Base-by-base conservation (phyloP, 2,888 invertebrate species). In the Branchipolynoe longqiensis region DNA sequence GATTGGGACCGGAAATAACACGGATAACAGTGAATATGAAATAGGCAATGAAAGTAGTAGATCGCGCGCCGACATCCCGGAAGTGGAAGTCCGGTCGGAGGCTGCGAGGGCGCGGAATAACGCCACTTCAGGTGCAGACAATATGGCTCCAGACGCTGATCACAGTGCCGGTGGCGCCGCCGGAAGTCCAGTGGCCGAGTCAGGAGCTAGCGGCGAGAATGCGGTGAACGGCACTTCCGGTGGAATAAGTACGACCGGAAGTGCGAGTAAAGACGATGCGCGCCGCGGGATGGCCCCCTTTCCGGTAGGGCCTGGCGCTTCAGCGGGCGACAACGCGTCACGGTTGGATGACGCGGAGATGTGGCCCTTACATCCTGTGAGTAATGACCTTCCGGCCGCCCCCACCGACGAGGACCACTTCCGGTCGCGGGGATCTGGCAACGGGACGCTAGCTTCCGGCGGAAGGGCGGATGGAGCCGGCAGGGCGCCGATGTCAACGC, bases 341-440 rank as follows among this genome's bases (percentile, higher is more conserved):
- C 33, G 69, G 8, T 48, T 78, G 4, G 78, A 78, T 25, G 78
- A 78, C 48, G 28, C n/a, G 54, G 78, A 48, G 28, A 14, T 33
- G 2, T 78, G 78, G 78, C n/a, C n/a, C n/a, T 14, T 41, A 31
- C 8, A 41, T 8, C 78, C 78, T 1, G 78, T 28, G 31, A 69
- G 12, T 38, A n/a, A 36, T 38, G 69, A 69, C 69, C 3, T 69
- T 18, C 33, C 33, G 14, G 69, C 33, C 18, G 22, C 8, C 22
- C 14, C 36, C 69, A 1, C 31, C 3, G 33, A 4, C 69, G 69
- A 69, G 6, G 69, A 69, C 18, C 69, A 69, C 69, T 69, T 69
- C 69, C 69, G 69, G 69, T 69, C n/a, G 0, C 22, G 38, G 36
- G 2, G 36, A 38, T 36, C 18, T 38, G n/a, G 38, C 36, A 69